Evolutionary conservation across 2,797 vertebrate genomes (phyloP).

Genomic region (Arrhamphus sclerolepis): DNA sequence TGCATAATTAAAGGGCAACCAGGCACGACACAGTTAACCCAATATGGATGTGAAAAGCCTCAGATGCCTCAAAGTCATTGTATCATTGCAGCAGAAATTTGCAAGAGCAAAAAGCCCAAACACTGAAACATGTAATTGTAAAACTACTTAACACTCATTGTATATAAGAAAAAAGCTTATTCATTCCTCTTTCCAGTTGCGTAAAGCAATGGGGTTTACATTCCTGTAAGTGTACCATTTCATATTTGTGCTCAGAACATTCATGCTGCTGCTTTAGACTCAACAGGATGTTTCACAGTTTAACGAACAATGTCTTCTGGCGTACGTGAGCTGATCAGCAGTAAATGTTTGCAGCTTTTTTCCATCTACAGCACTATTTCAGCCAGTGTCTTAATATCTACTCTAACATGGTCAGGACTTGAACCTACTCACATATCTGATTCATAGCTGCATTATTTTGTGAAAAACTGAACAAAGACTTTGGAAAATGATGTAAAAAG

Average conservation of each 20-base stretch:
- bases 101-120: background rate
- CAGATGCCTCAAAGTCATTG: background rate
- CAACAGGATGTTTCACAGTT: constrained; percentile 6
- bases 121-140: background rate
- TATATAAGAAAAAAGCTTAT: background rate
- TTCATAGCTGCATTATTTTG: constrained; percentile 12
- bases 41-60: constrained; percentile 9
- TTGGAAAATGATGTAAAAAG: constrained; percentile 1
- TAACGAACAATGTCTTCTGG: constrained; percentile 1
- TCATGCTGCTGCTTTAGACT: background rate
- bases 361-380: background rate
- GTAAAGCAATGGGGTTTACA: background rate
- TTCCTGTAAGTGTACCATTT: background rate
- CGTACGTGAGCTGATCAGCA: background rate
- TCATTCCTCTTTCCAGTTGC: background rate
- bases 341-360: too few relatives aligned
- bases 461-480: background rate
- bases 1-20: constrained; percentile 22
- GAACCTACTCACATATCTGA: background rate
- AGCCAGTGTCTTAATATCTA: background rate
- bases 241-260: background rate
- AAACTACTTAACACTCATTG: background rate
- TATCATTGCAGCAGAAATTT: background rate
- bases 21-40: constrained; percentile 4
- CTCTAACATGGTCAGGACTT: background rate